A percentile compares a stretch with the other conserved stretches of the same genome.
Conservation (phyloP, 2,113 vertebrate species). For the Charadrius vociferus region DNA sequence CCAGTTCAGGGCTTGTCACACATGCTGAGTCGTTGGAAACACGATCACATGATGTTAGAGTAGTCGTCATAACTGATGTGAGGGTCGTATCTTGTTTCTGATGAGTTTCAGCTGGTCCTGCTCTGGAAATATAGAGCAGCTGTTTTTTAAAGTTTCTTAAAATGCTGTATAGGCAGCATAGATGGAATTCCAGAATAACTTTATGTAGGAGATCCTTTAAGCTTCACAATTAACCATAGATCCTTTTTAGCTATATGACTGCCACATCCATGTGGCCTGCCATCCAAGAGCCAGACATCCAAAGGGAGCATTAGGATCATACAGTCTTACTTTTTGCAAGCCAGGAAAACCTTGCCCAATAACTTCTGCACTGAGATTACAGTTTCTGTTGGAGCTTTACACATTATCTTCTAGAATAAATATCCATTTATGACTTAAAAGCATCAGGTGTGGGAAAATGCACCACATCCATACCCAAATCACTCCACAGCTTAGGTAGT, state of each 20-base stretch:
- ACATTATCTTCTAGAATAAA: neutral
- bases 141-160: constrained; percentile 31
- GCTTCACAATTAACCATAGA: neutral
- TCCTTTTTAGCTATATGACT: neutral
- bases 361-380: neutral
- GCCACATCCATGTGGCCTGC: neutral
- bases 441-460: neutral
- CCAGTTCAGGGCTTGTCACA: constrained; percentile 56
- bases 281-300: neutral
- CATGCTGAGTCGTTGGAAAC: constrained; percentile 63
- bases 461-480: neutral
- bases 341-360: neutral
- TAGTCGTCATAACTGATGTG: constrained; percentile 50
- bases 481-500: neutral
- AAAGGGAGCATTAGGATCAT: neutral
- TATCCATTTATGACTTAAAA: neutral
- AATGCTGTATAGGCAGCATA: neutral
- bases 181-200: neutral
- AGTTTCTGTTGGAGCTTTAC: neutral
- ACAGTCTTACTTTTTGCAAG: neutral
- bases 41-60: constrained; percentile 37
- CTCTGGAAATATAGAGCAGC: constrained; percentile 54
- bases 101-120: constrained; percentile 69
- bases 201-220: neutral
- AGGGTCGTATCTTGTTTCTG: constrained; percentile 67